Evolutionary conservation across 2,797 vertebrate species (phyloP).

Genomic region (Aselliscus stoliczkanus): DNA sequence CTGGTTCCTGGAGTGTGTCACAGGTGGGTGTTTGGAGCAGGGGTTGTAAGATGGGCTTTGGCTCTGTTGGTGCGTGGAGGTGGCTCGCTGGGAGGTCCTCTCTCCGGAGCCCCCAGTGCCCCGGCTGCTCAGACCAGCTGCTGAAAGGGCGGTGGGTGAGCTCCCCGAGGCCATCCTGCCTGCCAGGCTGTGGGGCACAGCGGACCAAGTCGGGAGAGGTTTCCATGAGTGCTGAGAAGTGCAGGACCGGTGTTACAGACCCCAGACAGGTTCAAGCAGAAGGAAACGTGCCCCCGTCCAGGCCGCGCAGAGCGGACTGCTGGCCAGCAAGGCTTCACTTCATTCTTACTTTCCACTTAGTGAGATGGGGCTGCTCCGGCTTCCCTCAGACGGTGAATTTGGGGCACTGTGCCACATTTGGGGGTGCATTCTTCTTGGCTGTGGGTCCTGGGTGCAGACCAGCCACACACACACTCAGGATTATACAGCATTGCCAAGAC

Average conservation of each 20-base stretch:
- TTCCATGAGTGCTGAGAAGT: not conserved
- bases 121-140: not conserved
- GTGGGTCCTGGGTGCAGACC: too few relatives aligned
- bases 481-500: too few relatives aligned
- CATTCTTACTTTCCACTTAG: not conserved
- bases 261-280: too few relatives aligned
- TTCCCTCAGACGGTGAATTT: not conserved
- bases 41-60: not conserved
- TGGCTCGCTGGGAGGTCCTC: not conserved
- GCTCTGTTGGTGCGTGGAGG: not conserved
- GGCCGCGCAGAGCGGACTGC: accelerated
- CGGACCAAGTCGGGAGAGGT: accelerated
- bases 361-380: too few relatives aligned
- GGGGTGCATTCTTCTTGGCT: not conserved
- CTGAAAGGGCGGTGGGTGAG: not conserved
- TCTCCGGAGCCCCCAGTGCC: not conserved
- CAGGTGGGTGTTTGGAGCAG: not conserved
- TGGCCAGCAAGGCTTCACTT: not conserved
- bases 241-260: not conserved
- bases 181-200: accelerated
- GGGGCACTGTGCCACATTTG: accelerated
- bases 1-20: not conserved
- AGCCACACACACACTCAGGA: not conserved
- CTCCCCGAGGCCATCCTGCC: not conserved
- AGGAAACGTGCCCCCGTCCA: accelerated